Base-by-base conservation (phyloP, 2,888 invertebrate genomes). In the Dasypolia templi region DNA sequence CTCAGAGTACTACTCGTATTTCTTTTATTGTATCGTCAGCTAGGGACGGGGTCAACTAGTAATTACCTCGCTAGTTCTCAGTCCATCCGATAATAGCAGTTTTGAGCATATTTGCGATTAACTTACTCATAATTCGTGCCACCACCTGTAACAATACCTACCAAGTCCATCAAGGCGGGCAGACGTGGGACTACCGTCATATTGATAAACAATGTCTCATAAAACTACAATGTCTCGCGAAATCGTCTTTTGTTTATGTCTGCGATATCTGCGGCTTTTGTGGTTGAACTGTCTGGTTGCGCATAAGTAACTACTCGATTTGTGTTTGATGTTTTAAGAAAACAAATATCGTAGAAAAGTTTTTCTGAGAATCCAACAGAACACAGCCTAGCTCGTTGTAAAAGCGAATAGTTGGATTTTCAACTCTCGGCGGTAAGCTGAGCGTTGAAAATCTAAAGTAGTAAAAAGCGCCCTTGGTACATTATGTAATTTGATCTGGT, bases 131-230 rank as follows among this genome's bases (percentile, higher is more conserved):
- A 46, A 35, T 35, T 42, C 26, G n/a, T 59, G 42, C 62, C 32
- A 58, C 7, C n/a, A n/a, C n/a, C n/a, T n/a, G 51, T 62, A n/a
- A 17, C 22, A 39, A 53, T 22, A 22, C 3, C 0, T 19, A 39
- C 2, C 7, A 39, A 42, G 56, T 35, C 29, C n/a, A 65, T 26
- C 19, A 51, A 51, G 49, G 64, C 35, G 35, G 4, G 32, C 67
- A 39, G n/a, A 49, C 46, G 26, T 32, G n/a, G 12, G 65, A 39
- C 35, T 32, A 32, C 19, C 58, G 83, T 42, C 59, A 56, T 83
- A 66, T 73, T 69, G 61, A 65, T 75, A 84, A 71, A 75, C 71
- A 75, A 71, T 58, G 70, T 75, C 70, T 61, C 71, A 84, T 84
- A 68, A 75, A 64, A 51, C 64, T 17, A 62, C 63, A 55, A 35